Conservation (phyloP, 2,113 vertebrate genomes). For the Arothron firmamentum region DNA sequence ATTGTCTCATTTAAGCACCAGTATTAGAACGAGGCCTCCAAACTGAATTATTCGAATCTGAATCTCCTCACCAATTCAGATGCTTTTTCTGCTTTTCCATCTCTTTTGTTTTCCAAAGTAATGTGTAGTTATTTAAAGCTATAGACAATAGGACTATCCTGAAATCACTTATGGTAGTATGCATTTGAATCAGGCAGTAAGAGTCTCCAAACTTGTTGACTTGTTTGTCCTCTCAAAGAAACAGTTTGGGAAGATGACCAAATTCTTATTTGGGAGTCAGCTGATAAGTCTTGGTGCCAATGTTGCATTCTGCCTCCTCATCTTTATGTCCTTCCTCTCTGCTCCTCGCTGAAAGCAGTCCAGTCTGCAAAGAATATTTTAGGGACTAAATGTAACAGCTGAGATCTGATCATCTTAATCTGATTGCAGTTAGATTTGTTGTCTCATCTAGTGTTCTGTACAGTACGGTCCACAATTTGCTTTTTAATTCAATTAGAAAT, state of each 20-base stretch:
- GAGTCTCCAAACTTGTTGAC: no score
- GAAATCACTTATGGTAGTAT: no score
- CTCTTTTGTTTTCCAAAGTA: no score
- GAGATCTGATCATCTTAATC: background rate
- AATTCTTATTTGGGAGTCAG: no score
- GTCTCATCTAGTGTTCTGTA: background rate
- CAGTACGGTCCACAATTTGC: background rate
- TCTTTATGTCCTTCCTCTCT: background rate
- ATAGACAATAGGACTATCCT: no score
- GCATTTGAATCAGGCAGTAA: no score
- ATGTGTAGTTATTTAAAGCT: no score
- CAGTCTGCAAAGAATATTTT: background rate
- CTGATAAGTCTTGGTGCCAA: no score
- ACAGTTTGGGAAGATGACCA: no score
- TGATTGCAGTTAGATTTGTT: background rate
- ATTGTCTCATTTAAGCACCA: background rate
- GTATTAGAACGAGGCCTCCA: background rate
- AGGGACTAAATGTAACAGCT: background rate
- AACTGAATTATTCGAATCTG: slow-evolving; percentile 11
- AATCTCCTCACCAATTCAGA: background rate
- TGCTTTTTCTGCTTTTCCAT: background rate
- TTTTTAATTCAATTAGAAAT: background rate
- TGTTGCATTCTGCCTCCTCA: background rate
- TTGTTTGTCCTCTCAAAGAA: no score
- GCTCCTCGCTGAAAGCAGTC: slow-evolving; percentile 1